A percentile compares a stretch with the other conserved stretches of the same genome.
phyloP scores from a whole-genome alignment of 2,888 invertebrate species.

The Himalopsyche japonica region DNA sequence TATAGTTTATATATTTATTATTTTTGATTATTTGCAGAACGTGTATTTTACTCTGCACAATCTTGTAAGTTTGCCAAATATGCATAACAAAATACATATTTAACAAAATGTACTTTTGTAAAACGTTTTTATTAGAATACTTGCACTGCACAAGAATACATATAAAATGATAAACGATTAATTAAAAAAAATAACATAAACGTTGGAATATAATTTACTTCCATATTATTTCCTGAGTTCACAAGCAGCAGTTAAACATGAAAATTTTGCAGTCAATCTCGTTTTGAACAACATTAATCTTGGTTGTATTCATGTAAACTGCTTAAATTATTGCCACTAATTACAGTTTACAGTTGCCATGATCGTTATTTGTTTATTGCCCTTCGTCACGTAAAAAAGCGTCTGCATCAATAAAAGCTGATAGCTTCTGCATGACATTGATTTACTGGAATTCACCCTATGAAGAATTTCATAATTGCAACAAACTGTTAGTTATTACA shows the following conservation, averaged over 20 bases:
- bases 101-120: too few species aligned
- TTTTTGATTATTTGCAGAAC: too few species aligned
- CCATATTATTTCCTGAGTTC: neutral
- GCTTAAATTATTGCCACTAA: constrained; percentile 30
- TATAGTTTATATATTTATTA: too few species aligned
- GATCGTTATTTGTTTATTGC: constrained; percentile 24
- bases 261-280: constrained; percentile 16
- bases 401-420: neutral
- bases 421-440: neutral
- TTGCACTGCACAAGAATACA: too few species aligned
- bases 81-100: too few species aligned
- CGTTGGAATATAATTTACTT: neutral
- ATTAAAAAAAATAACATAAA: neutral
- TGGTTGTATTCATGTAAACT: constrained; percentile 23
- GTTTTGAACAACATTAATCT: constrained; percentile 21
- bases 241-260: neutral
- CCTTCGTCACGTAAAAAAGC: constrained; percentile 24
- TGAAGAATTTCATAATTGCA: neutral
- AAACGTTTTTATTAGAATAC: too few species aligned
- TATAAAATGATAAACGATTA: too few species aligned
- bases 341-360: constrained; percentile 27
- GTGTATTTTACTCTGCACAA: too few species aligned
- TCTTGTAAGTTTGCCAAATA: too few species aligned
- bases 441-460: neutral
- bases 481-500: neutral